Evolutionary conservation across 2,888 invertebrate species (phyloP), one percentile per base, ranked within the genome.

Genomic region (Nemurella pictetii): DNA sequence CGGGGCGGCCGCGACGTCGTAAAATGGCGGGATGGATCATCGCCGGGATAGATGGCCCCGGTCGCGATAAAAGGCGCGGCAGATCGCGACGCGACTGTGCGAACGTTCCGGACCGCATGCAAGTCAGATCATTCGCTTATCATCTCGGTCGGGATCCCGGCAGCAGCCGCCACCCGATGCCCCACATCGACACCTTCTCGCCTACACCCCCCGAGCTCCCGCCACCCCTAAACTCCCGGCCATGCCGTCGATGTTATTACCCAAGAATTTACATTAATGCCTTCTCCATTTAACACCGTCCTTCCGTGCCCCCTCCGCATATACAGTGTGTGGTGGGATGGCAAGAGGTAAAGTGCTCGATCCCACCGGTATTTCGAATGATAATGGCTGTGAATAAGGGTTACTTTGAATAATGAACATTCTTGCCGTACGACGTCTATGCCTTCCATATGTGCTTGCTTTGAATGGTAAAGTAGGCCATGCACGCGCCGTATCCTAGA

Each of bases 261-360:
- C 81, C 72, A n/a, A 55, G 77, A 36, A 82, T 82, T 82, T 82
- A 82, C 82, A 82, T 82, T 82, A 82, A 82, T 72, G 82, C 82
- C 55, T 15, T 29, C 29, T 82, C 82, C 82, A 82, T 82, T 82
- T 82, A 82, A 28, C 55, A 29, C 29, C 82, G 12, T 9, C 32
- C 32, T 55, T n/a, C n/a, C n/a, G n/a, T n/a, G n/a, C 55, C 12
- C 55, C 55, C 55, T 20, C 2, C 55, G 55, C 20, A 55, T 7
- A 32, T 9, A 55, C 55, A 55, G 55, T 55, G 20, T 55, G 55
- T 55, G 55, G 55, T 12, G 55, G 55, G 15, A 72, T 25, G 28
- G 82, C 15, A 27, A 0, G 29, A 55, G 12, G 15, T 28, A 82
- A 72, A 82, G 82, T 55, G 82, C 29, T 55, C 20, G 28, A 72